These are phyloP conservation scores for Steinernema carpocapsae DNA, from an alignment of 2,888 invertebrate species.

Conservation along the genomic window DNA sequence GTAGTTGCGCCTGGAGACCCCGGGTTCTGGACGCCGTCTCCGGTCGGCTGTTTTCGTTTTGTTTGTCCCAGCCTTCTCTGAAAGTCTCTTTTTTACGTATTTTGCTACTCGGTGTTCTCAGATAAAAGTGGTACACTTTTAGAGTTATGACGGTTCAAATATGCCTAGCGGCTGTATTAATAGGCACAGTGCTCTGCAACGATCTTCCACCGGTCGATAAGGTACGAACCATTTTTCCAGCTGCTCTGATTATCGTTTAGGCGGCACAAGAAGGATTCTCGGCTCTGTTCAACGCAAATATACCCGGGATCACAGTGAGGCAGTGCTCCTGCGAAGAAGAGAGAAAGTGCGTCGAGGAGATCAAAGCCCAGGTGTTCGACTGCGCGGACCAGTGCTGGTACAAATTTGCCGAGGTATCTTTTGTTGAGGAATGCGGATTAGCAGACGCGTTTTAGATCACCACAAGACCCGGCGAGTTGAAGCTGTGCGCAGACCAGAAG, in stretches of 20 bases:
- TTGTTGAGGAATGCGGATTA: background rate
- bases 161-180: too few species aligned
- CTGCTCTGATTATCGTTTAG: slow-evolving; percentile 37
- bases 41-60: too few species aligned
- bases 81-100: too few species aligned
- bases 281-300: slow-evolving; percentile 43
- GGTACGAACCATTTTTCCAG: background rate
- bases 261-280: slow-evolving; percentile 43
- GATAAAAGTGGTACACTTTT: background rate
- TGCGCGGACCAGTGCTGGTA: slow-evolving; percentile 35
- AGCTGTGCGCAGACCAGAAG: slow-evolving; percentile 12
- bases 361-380: slow-evolving; percentile 32
- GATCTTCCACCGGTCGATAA: background rate
- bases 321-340: slow-evolving; percentile 32
- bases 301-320: slow-evolving; percentile 43
- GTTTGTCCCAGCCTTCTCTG: too few species aligned
- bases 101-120: background rate
- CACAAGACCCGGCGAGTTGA: slow-evolving; percentile 23
- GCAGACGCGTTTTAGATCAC: slow-evolving; percentile 23
- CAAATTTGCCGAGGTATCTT: slow-evolving; percentile 30
- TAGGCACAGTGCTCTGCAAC: too few species aligned
- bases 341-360: slow-evolving; percentile 23
- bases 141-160: background rate
- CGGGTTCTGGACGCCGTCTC: too few species aligned
- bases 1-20: too few species aligned